Conservation (phyloP, 2,888 invertebrate genomes). For the Stenotaenia linearis region DNA sequence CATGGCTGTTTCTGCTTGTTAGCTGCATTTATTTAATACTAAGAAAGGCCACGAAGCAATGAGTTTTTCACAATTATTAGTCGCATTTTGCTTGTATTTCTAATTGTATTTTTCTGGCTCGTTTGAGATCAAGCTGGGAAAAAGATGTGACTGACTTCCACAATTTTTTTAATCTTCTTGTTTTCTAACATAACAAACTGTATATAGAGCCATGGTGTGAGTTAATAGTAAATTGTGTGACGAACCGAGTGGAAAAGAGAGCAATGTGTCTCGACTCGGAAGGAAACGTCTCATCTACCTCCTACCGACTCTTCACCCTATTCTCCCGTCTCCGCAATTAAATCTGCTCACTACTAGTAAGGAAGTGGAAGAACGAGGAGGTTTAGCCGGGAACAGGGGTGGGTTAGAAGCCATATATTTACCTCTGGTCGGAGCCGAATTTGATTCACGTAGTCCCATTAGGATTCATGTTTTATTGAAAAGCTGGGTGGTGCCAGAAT, state of each 20-base stretch:
- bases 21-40: no score
- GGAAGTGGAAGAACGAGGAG: not conserved
- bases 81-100: no score
- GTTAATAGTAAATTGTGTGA: not conserved
- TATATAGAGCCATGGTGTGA: no score
- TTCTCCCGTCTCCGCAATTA: not conserved
- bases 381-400: not conserved
- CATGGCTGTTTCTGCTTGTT: no score
- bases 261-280: not conserved
- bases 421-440: not conserved
- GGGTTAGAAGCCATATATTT: not conserved
- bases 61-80: no score
- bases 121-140: no score
- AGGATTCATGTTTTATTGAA: conserved; percentile 17
- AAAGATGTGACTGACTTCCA: no score
- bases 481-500: not conserved
- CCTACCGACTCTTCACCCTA: not conserved
- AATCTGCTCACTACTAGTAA: not conserved
- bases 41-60: no score
- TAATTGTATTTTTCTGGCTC: no score
- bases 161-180: no score
- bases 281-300: not conserved
- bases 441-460: not conserved
- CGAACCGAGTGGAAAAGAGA: not conserved
- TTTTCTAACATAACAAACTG: no score